Evolutionary conservation across 1,140 invertebrate species (phyloP).

Genomic region (Sarcophaga peregrina): DNA sequence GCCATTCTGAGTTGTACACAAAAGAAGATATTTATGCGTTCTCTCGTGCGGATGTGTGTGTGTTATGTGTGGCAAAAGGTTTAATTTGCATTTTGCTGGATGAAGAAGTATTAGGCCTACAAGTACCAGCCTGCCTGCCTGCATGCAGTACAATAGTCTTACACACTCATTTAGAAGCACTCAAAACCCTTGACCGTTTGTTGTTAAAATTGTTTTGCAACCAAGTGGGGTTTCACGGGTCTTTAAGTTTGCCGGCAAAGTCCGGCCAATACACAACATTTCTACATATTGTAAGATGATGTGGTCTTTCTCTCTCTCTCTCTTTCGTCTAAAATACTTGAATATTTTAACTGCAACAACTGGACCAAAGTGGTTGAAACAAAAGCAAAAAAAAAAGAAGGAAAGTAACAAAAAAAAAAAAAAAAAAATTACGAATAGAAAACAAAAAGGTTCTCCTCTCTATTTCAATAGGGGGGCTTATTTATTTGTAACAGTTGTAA

Average conservation of each 20-base stretch:
- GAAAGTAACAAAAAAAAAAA: too few relatives aligned
- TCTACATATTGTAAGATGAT: constrained; percentile 1
- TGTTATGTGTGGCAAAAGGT: not conserved
- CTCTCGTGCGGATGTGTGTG: too few relatives aligned
- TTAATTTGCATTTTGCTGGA: constrained; percentile 4
- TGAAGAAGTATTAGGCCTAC: not conserved
- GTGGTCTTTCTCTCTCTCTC: not conserved
- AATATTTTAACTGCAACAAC: not conserved
- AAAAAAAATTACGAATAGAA: not conserved
- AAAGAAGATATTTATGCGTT: too few relatives aligned
- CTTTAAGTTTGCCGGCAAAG: not conserved
- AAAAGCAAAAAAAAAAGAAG: too few relatives aligned
- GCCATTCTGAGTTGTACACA: too few relatives aligned
- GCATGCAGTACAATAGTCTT: too few relatives aligned
- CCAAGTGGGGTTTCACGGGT: not conserved
- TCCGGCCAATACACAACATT: not conserved
- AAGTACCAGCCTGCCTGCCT: not conserved
- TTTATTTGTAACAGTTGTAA: not conserved
- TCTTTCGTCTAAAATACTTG: not conserved
- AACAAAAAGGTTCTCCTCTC: not conserved
- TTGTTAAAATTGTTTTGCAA: not conserved
- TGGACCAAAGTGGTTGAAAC: too few relatives aligned
- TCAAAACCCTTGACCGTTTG: not conserved
- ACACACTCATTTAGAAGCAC: not conserved
- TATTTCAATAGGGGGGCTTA: not conserved